A percentile compares a stretch with the other conserved stretches of the same genome.
Conservation (phyloP, 2,888 invertebrate genomes). For the Trachelus stipa region DNA sequence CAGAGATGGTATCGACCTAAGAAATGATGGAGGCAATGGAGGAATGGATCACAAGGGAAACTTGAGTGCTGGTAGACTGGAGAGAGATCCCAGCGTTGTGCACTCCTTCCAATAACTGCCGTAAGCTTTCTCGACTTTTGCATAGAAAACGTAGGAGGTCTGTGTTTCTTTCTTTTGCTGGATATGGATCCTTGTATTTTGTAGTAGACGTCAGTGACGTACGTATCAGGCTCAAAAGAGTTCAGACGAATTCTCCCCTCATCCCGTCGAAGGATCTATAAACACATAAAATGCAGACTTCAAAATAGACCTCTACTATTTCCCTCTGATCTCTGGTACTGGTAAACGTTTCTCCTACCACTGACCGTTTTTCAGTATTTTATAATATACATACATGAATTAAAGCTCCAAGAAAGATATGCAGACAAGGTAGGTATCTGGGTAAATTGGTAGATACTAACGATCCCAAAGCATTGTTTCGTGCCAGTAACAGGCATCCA, state of each 20-base stretch:
- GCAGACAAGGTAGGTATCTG: not conserved
- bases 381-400: not conserved
- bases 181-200: not conserved
- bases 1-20: not conserved
- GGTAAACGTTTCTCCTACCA: not conserved
- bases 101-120: not conserved
- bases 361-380: not conserved
- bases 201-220: not conserved
- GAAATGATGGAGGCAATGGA: not conserved
- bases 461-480: not conserved
- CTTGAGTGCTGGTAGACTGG: not conserved
- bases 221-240: not conserved
- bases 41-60: not conserved
- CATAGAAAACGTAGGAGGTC: not conserved
- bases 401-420: not conserved
- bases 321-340: not conserved
- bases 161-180: not conserved
- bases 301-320: not conserved
- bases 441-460: not conserved
- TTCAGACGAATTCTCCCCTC: not conserved
- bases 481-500: not conserved
- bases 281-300: not conserved
- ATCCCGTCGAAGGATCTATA: not conserved
- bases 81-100: not conserved
- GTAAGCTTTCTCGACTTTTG: not conserved